Evolutionary conservation across 2,888 invertebrate species (phyloP).

Genomic region (Linnaemya vulpina): DNA sequence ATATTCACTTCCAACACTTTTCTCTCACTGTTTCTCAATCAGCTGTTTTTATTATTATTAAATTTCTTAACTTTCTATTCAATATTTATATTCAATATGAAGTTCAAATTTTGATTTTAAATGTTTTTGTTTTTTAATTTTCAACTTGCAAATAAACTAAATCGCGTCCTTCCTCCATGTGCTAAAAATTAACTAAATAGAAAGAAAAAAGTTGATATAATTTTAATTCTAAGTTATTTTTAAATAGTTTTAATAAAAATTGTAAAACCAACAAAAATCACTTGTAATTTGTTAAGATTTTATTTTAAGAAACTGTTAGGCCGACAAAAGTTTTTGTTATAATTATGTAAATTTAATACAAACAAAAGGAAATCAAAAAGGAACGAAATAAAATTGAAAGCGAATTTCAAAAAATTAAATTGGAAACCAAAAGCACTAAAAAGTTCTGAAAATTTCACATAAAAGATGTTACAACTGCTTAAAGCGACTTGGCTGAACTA

Average conservation of each 20-base stretch:
- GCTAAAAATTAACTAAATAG: conserved; percentile 75
- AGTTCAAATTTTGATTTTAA: too few relatives aligned
- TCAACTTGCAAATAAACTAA: background rate
- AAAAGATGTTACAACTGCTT: too few relatives aligned
- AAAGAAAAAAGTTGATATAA: conserved; percentile 18
- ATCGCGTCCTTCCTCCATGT: conserved; percentile 78
- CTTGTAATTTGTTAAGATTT: conserved; percentile 56
- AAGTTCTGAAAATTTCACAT: too few relatives aligned
- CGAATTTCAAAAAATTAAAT: background rate
- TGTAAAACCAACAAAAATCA: conserved; percentile 19
- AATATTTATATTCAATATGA: too few relatives aligned
- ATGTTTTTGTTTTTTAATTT: too few relatives aligned
- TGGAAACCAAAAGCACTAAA: too few relatives aligned
- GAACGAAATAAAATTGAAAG: background rate
- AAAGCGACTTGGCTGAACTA: background rate
- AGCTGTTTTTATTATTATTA: too few relatives aligned
- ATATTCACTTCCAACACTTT: background rate
- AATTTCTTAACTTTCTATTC: too few relatives aligned
- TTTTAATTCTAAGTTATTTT: conserved; percentile 47
- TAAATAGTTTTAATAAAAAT: conserved; percentile 28
- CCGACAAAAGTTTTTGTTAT: conserved; percentile 20
- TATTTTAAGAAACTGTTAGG: conserved; percentile 42
- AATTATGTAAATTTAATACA: conserved; percentile 15
- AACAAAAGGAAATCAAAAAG: background rate
- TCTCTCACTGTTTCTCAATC: too few relatives aligned